Evolutionary conservation across 2,113 vertebrate species (phyloP).

Genomic region (Sitta europaea): DNA sequence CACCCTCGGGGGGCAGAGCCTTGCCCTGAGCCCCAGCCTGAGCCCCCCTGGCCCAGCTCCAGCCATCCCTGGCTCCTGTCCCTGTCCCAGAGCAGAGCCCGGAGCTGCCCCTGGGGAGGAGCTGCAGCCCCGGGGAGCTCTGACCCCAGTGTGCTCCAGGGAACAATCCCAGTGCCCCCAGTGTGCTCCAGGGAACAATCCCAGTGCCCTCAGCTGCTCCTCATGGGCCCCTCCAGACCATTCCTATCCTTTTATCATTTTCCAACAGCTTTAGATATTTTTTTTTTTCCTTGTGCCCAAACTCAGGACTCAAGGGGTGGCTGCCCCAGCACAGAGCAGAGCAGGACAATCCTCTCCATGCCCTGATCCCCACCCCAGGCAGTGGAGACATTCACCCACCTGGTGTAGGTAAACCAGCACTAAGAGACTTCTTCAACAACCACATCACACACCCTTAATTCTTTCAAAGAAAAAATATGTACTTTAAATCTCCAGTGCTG

Average conservation of each 20-base stretch:
- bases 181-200: neutral
- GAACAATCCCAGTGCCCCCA: neutral
- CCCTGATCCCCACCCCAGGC: neutral
- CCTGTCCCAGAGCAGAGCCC: neutral
- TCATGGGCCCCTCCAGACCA: neutral
- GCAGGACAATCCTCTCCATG: neutral
- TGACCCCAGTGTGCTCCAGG: neutral
- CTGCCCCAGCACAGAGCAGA: neutral
- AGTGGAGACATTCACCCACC: neutral
- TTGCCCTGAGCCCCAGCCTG: neutral
- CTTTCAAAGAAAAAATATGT: neutral
- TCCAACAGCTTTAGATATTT: neutral
- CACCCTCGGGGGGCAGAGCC: neutral
- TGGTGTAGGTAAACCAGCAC: neutral
- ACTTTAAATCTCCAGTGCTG: neutral
- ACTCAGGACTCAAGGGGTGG: neutral
- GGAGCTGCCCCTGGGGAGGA: neutral
- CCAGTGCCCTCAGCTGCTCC: neutral
- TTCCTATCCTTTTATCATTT: neutral
- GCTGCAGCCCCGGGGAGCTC: neutral
- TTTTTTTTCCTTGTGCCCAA: neutral
- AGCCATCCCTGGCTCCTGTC: neutral
- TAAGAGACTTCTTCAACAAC: neutral
- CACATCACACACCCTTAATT: neutral
- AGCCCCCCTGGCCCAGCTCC: neutral